Evolutionary conservation across 2,888 invertebrate species (phyloP), one percentile per base, ranked within the genome.

Genomic region (Aproaerema taeniolella): DNA sequence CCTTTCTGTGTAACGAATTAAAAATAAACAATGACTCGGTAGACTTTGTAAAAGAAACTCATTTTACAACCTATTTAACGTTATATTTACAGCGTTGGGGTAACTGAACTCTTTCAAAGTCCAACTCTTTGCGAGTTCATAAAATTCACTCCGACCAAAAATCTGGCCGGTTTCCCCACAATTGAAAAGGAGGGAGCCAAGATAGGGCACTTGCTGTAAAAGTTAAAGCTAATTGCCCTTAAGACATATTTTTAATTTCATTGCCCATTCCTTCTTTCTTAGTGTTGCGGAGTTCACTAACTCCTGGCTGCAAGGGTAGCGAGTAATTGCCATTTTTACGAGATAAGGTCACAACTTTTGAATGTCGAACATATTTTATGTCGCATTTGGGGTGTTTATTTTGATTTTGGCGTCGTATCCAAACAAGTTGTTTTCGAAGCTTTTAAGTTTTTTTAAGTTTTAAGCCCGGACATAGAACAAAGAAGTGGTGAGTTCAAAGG

Each of bases 241-340:
- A 87, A 87, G 87, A 87, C 87, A 87, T 87, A 87, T 87, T 87
- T 87, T 87, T 87, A 87, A 87, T 87, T 87, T 87, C 87, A 87
- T 87, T 87, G 86, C 80, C 73, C 78, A 74, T 77, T 81, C 73
- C 71, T 83, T 71, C 76, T 80, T 78, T 80, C 75, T 76, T 75
- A 77, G 78, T 74, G 67, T 78, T 80, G 73, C 73, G 68, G 78
- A 81, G 78, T 79, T 79, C 70, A 78, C 68, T 69, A 76, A 78
- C 67, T 72, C 59, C 58, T 63, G 58, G 64, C 61, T 65, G 73
- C 70, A 73, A 75, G 81, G 81, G 82, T 80, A 76, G 67, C 68
- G 60, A 62, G 69, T 81, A 81, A 82, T 82, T 82, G 82, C 80
- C 67, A 70, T 80, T 86, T 83, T 82, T 82, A 81, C 65, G 74